Evolutionary conservation across 1,140 invertebrate genomes (phyloP).

Genomic region (Cryptotermes secundus): DNA sequence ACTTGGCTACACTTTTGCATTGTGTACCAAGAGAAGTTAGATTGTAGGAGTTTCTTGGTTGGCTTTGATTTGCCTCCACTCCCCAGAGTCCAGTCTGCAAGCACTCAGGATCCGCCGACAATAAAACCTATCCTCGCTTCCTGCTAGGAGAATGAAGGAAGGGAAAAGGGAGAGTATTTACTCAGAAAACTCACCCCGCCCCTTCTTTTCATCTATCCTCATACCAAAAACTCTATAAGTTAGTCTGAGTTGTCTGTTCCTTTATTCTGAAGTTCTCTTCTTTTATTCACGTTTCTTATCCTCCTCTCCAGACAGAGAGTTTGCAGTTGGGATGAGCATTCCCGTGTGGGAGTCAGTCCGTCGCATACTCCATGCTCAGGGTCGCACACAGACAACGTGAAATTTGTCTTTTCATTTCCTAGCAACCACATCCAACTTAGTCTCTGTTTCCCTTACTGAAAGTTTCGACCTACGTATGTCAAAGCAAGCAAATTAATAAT

Average conservation of each 20-base stretch:
- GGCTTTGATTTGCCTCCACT: conserved; percentile 17
- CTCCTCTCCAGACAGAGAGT: neutral
- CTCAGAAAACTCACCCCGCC: conserved; percentile 1
- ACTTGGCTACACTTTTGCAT: conserved; percentile 20
- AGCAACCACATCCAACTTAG: too few species aligned
- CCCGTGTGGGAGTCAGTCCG: neutral
- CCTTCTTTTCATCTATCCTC: neutral
- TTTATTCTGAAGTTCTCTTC: neutral
- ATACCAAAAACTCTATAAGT: neutral
- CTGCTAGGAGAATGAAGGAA: neutral
- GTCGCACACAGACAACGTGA: too few species aligned
- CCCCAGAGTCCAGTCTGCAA: conserved; percentile 27
- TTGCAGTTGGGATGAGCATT: neutral
- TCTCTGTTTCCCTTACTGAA: too few species aligned
- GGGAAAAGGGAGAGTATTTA: conserved; percentile 13
- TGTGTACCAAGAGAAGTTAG: neutral
- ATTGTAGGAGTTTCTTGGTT: neutral
- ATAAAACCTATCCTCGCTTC: conserved; percentile 13
- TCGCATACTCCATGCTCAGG: too few species aligned
- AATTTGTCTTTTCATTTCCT: too few species aligned
- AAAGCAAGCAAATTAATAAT: too few species aligned
- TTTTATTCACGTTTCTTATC: neutral
- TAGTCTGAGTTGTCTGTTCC: neutral
- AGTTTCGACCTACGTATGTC: too few species aligned
- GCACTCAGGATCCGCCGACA: neutral